Base-by-base conservation (phyloP, 2,113 vertebrate genomes). In the Gila orcuttii region DNA sequence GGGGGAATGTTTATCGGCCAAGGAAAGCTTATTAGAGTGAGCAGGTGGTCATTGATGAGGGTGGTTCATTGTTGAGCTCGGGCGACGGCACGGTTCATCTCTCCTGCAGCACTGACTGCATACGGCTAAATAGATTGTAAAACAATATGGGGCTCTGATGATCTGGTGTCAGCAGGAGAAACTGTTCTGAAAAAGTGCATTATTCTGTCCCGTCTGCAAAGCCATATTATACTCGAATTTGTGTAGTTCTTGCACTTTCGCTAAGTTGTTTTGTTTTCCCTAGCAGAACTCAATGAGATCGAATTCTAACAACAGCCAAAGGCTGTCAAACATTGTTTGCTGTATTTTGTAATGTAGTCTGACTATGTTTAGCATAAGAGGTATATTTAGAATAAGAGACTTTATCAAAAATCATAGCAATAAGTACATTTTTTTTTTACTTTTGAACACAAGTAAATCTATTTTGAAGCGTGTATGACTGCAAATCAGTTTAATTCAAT, bases 21-120 rank as follows among this genome's bases (percentile, higher is more conserved):
- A 88, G 91, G 89, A 90, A 93, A 94, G 90, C 87, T 88, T 93
- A 94, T 93, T 93, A 88, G 86, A 87, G 60, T 55, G 90, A 94
- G 91, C 93, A 94, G 92, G 93, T 94, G 94, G 91, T 92, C 90
- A 90, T 91, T 89, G 88, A 90, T 88, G 77, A 90, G 91, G 90
- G 90, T 89, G 85, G 89, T 91, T 93, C 89, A 92, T 90, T 93
- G 85, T 71, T 87, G 85, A 87, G 83, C 84, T 92, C 91, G 80
- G 80, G 85, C 87, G 87, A 87, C 80, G 83, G 88, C 83, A 85
- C 17, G 45, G 79, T 89, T 79, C 83, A 25, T 81, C n/a, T 42
- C 45, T 85, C 81, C 78, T 64, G 50, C 62, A 50, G 79, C 36
- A 78, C 68, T 83, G 69, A 73, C 74, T 85, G 77, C 45, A n/a